phyloP scores from a whole-genome alignment of 2,888 invertebrate species.

The Anarsia innoxiella region DNA sequence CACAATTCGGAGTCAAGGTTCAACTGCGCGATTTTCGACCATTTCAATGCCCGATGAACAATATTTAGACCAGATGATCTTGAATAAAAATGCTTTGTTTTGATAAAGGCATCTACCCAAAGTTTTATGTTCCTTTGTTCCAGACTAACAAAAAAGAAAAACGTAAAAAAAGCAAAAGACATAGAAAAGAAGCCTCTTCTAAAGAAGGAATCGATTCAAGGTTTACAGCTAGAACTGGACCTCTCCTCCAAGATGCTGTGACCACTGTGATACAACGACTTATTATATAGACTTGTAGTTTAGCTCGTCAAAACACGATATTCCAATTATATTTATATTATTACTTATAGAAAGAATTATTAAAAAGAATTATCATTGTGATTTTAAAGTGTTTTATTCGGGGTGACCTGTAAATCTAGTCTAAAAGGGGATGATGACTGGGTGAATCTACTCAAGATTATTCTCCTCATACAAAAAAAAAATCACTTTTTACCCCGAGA shows the following conservation, averaged over 20 bases:
- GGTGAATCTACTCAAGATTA: too few relatives aligned
- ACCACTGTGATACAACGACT: conserved; percentile 52
- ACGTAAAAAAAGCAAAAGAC: conserved; percentile 76
- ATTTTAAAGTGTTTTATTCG: too few relatives aligned
- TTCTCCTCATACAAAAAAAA: too few relatives aligned
- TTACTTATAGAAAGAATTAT: conserved; percentile 18
- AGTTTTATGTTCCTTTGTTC: conserved; percentile 3
- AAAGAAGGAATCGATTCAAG: conserved; percentile 70
- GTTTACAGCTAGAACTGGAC: conserved; percentile 61
- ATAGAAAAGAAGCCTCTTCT: conserved; percentile 73
- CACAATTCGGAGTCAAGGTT: too few relatives aligned
- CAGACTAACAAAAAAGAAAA: conserved; percentile 76
- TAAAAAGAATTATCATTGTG: conserved; percentile 6
- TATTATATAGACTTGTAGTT: conserved; percentile 24
- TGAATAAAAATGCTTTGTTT: too few relatives aligned
- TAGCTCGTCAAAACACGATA: conserved; percentile 33
- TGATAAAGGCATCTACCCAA: too few relatives aligned
- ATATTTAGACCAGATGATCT: too few relatives aligned
- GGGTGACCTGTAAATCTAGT: too few relatives aligned
- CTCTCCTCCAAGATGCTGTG: conserved; percentile 67
- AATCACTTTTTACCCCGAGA: too few relatives aligned
- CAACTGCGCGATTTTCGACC: too few relatives aligned
- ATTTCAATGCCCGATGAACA: too few relatives aligned
- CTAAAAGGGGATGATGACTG: too few relatives aligned
- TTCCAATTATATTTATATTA: conserved; percentile 38